phyloP scores from a whole-genome alignment of 2,113 vertebrate species.

The Myodes glareolus region DNA sequence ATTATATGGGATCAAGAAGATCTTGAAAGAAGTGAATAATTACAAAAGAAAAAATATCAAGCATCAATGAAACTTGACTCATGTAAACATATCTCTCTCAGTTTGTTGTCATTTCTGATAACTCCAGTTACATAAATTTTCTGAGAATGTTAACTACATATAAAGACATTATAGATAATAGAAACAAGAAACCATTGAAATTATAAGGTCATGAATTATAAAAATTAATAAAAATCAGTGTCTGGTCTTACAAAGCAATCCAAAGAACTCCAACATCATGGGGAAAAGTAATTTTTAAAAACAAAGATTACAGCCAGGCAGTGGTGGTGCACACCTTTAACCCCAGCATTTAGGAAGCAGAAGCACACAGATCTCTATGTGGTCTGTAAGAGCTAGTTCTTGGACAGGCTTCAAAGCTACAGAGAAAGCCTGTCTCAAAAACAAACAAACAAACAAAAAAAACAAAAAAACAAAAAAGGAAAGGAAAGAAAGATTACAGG shows the following conservation, averaged over 20 bases:
- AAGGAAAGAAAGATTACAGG: not conserved
- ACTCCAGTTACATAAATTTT: not conserved
- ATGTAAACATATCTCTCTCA: not conserved
- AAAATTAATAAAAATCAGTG: not conserved
- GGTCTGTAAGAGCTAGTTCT: too few species aligned
- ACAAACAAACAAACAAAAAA: too few species aligned
- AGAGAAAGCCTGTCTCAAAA: too few species aligned
- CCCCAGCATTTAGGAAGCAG: too few species aligned
- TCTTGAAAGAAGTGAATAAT: not conserved
- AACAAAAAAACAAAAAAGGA: too few species aligned
- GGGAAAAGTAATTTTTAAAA: not conserved
- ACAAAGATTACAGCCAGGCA: not conserved
- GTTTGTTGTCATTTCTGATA: constrained; percentile 16
- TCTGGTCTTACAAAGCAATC: constrained; percentile 14
- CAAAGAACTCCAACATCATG: not conserved
- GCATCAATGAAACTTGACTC: not conserved
- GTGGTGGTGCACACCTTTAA: too few species aligned
- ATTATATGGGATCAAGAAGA: not conserved
- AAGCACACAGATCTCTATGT: too few species aligned
- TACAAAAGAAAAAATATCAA: not conserved
- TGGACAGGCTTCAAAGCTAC: too few species aligned
- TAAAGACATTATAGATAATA: constrained; percentile 7
- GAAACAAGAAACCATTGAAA: not conserved
- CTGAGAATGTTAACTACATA: not conserved
- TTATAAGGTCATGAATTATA: not conserved